Percentiles rank a stretch among this genome's conserved stretches.
phyloP scores from a whole-genome alignment of 2,113 vertebrate species.

The Dolichallabes microphthalmus region DNA sequence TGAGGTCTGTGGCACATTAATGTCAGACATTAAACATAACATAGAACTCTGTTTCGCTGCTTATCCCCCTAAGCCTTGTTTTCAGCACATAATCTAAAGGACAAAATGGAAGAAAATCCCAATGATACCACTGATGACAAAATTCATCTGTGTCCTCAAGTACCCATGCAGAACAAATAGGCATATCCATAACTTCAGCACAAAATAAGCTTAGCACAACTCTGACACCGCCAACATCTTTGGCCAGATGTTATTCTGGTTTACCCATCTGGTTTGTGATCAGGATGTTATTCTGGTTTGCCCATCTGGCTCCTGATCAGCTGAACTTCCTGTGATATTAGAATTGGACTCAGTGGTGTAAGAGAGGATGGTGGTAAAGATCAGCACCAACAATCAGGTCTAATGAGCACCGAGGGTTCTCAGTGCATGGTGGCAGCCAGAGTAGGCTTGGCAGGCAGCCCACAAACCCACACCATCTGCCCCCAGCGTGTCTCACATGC shows the following conservation, averaged over 20 bases:
- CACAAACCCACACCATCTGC: constrained; percentile 18
- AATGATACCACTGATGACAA: not conserved
- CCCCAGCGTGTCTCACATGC: constrained; percentile 20
- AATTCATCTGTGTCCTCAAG: not conserved
- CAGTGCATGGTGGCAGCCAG: constrained; percentile 33
- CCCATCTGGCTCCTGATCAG: constrained; percentile 12
- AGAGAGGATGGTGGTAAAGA: not conserved
- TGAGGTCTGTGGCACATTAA: constrained; percentile 25
- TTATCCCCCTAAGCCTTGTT: constrained; percentile 5
- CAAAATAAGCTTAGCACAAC: not conserved
- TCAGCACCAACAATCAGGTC: constrained; percentile 30
- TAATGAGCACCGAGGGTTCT: constrained; percentile 39
- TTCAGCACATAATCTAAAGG: not conserved
- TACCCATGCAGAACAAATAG: constrained; percentile 21
- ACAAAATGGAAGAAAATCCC: constrained; percentile 8
- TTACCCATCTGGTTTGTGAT: constrained; percentile 19
- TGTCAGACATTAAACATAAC: constrained; percentile 12
- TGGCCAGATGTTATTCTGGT: constrained; percentile 34
- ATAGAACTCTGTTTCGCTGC: not conserved
- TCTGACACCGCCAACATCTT: constrained; percentile 16
- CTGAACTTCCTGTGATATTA: constrained; percentile 29
- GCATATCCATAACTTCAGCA: not conserved
- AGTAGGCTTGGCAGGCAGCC: constrained; percentile 38
- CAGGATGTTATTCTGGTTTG: constrained; percentile 8
- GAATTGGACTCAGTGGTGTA: constrained; percentile 11